Evolutionary conservation across 2,888 invertebrate genomes (phyloP).

Genomic region (Thymelicus sylvestris): DNA sequence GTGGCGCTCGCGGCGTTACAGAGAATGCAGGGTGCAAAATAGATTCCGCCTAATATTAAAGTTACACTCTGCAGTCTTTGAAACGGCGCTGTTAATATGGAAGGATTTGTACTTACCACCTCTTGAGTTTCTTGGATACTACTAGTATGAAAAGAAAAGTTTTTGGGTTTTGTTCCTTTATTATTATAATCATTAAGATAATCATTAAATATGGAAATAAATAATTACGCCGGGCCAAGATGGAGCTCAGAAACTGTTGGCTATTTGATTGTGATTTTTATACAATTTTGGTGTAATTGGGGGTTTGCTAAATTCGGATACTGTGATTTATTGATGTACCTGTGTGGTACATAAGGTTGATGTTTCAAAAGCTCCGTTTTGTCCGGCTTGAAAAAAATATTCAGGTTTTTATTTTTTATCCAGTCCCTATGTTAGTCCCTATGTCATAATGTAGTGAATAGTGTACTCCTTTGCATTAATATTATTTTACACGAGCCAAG

Average conservation of each 20-base stretch:
- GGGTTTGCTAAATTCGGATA: conserved; percentile 65
- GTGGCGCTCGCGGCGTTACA: conserved; percentile 63
- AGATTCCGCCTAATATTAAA: conserved; percentile 83
- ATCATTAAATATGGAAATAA: conserved; percentile 80
- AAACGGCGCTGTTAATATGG: conserved; percentile 69
- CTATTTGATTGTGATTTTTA: conserved; percentile 76
- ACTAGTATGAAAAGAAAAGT: conserved; percentile 73
- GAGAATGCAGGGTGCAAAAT: conserved; percentile 76
- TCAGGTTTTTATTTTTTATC: conserved; percentile 43
- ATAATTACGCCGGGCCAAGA: conserved; percentile 64
- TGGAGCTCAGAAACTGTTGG: conserved; percentile 68
- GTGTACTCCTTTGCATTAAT: too few relatives aligned
- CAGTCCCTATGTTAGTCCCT: too few relatives aligned
- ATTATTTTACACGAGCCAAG: too few relatives aligned
- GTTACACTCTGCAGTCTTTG: conserved; percentile 79
- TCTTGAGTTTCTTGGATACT: conserved; percentile 73
- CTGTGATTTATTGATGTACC: conserved; percentile 78
- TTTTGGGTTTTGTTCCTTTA: conserved; percentile 85
- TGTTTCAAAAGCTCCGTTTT: conserved; percentile 68
- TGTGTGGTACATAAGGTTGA: conserved; percentile 65
- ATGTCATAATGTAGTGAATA: not conserved
- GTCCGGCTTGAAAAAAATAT: conserved; percentile 61
- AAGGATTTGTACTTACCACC: conserved; percentile 75
- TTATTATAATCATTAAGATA: conserved; percentile 78
- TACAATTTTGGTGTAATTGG: conserved; percentile 68